Evolutionary conservation across 2,888 invertebrate species (phyloP).

Genomic region (Pemphredon lugubris): DNA sequence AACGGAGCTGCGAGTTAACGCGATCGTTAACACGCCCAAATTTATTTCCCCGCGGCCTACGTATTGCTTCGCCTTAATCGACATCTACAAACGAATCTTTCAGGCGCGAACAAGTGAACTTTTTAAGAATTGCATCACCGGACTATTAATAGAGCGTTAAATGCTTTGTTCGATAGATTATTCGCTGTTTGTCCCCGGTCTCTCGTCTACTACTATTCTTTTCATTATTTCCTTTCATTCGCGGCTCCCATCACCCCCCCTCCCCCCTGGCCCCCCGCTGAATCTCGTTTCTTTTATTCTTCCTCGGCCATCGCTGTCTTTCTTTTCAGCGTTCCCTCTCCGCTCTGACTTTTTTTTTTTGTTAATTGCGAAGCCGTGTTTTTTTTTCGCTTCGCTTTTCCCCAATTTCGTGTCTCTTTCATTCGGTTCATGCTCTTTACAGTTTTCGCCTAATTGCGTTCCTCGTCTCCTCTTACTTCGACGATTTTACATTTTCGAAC

Average conservation of each 20-base stretch:
- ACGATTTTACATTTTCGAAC: no score
- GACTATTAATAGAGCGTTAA: background rate
- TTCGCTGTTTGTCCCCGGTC: no score
- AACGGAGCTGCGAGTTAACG: no score
- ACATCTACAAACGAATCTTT: background rate
- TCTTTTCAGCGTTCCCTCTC: background rate
- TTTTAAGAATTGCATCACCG: background rate
- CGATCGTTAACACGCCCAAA: no score
- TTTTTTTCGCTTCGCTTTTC: background rate
- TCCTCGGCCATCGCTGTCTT: background rate
- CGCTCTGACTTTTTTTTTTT: background rate
- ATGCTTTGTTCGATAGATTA: background rate
- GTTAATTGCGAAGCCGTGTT: background rate
- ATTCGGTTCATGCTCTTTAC: background rate
- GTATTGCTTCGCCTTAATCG: no score
- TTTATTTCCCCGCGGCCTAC: no score
- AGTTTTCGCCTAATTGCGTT: no score
- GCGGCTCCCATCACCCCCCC: background rate
- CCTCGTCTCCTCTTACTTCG: no score
- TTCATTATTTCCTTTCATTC: background rate
- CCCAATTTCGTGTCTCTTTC: background rate
- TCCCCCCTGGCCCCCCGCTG: no score
- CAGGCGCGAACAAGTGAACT: background rate
- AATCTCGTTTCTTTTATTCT: no score
- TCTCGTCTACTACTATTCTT: no score